These are phyloP conservation scores for Drosophila fulvimacula DNA, from an alignment of 2,888 invertebrate species.

Conservation along the genomic window DNA sequence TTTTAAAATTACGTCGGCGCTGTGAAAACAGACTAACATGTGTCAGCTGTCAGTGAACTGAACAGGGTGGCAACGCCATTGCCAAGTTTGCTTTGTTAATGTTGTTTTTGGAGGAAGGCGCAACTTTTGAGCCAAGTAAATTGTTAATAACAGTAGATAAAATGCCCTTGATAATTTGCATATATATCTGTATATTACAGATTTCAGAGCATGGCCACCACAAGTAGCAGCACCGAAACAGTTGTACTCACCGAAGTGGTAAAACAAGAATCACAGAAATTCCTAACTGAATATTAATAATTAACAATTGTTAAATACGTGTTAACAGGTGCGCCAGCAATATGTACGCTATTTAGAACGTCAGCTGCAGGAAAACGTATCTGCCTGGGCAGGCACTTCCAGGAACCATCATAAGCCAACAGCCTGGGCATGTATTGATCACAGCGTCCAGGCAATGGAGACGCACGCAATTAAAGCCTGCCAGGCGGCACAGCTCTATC, in stretches of 20 bases:
- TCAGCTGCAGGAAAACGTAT: conserved; percentile 74
- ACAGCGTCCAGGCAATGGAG: conserved; percentile 73
- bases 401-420: conserved; percentile 68
- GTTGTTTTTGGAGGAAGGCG: conserved; percentile 39
- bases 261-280: conserved; percentile 7
- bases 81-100: conserved; percentile 10
- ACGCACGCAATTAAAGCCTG: conserved; percentile 77
- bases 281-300: background rate
- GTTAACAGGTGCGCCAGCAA: conserved; percentile 78
- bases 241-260: conserved; percentile 69
- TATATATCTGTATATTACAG: background rate
- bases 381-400: conserved; percentile 60
- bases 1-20: conserved; percentile 27
- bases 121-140: conserved; percentile 43
- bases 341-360: conserved; percentile 79
- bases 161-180: conserved; percentile 12
- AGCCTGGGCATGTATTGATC: conserved; percentile 61
- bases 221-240: conserved; percentile 40
- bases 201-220: conserved; percentile 41
- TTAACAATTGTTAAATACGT: background rate
- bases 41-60: conserved; percentile 30
- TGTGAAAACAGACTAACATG: background rate
- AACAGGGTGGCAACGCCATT: conserved; percentile 39
- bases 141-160: conserved; percentile 21
- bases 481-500: conserved; percentile 79